A percentile compares a stretch with the other conserved stretches of the same genome.
These are phyloP conservation scores for Epinephelus cyanopodus DNA, from an alignment of 2,113 vertebrate species.

Conservation along the genomic window DNA sequence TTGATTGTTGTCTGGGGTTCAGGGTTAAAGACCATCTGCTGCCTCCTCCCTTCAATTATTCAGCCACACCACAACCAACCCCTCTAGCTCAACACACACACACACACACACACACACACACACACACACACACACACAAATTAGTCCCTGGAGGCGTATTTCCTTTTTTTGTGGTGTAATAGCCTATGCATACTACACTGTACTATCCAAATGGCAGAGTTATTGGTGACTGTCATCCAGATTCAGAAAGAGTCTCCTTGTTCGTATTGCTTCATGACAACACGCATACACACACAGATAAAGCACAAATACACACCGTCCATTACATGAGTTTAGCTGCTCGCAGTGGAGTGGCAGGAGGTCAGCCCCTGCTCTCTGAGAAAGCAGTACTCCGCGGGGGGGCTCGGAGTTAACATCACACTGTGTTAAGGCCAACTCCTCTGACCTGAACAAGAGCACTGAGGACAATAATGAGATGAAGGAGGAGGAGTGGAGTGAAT, in stretches of 20 bases:
- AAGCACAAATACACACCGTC: constrained; percentile 33
- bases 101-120: constrained; percentile 49
- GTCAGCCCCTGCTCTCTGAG: constrained; percentile 42
- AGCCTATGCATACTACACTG: constrained; percentile 23
- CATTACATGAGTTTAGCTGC: constrained; percentile 33
- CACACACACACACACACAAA: constrained; percentile 15
- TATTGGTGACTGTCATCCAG: constrained; percentile 32
- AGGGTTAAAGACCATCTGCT: constrained; percentile 81
- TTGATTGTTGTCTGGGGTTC: constrained; percentile 82
- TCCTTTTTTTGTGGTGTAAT: constrained; percentile 47
- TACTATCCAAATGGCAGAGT: constrained; percentile 38
- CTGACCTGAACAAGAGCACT: constrained; percentile 46
- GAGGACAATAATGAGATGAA: constrained; percentile 47
- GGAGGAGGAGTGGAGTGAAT: neutral
- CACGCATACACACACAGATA: neutral
- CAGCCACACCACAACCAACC: constrained; percentile 68
- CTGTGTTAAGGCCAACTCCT: constrained; percentile 42
- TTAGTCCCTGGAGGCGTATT: constrained; percentile 59
- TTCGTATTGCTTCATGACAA: constrained; percentile 16
- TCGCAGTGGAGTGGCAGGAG: constrained; percentile 30
- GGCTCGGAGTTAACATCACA: constrained; percentile 53
- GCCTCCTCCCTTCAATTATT: constrained; percentile 80
- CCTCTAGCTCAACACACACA: constrained; percentile 20
- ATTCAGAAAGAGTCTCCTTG: constrained; percentile 10
- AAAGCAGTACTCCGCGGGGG: constrained; percentile 28